Conservation (phyloP, 2,888 invertebrate genomes). For the Augiades crinisus region DNA sequence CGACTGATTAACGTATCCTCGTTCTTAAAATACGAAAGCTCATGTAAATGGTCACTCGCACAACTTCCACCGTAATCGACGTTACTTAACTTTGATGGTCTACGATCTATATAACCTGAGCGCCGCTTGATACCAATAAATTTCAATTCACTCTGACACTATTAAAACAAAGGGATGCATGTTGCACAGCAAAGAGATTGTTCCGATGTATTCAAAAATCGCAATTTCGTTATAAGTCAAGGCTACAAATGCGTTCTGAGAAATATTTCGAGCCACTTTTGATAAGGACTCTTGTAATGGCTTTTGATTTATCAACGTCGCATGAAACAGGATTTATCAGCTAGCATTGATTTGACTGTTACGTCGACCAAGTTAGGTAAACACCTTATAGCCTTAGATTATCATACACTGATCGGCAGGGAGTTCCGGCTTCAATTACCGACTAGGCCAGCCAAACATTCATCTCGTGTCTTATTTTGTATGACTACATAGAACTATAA, state of each 20-base stretch:
- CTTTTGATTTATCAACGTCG: slow-evolving; percentile 16
- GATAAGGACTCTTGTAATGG: slow-evolving; percentile 12
- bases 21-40: too few relatives aligned
- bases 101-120: too few relatives aligned
- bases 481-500: too few relatives aligned
- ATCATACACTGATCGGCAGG: too few relatives aligned
- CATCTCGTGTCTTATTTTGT: too few relatives aligned
- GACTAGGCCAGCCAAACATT: too few relatives aligned
- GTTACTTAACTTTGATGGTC: neutral
- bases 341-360: neutral
- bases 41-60: too few relatives aligned
- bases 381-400: neutral
- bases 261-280: neutral
- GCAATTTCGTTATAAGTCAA: slow-evolving; percentile 12
- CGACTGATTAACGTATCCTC: too few relatives aligned
- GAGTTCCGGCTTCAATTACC: too few relatives aligned
- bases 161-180: neutral
- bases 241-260: slow-evolving; percentile 4
- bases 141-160: neutral
- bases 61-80: too few relatives aligned
- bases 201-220: slow-evolving; percentile 1
- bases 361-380: neutral
- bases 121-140: too few relatives aligned
- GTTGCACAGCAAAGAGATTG: slow-evolving; percentile 2
- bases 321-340: neutral